Base-by-base conservation (phyloP, 2,797 vertebrate species). In the Numenius phaeopus region DNA sequence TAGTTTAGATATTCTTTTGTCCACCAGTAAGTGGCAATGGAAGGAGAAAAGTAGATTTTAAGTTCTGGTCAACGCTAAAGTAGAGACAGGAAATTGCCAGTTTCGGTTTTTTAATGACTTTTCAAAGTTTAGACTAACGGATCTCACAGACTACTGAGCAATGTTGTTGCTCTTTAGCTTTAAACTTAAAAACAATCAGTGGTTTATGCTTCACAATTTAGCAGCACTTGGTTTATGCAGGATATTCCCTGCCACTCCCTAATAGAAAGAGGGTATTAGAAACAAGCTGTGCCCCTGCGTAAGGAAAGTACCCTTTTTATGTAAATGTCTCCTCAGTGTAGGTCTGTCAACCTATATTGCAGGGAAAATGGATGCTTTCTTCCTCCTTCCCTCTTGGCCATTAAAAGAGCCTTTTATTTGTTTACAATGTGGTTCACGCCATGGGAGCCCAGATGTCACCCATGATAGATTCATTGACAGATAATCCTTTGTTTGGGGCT, bases 371-470 rank as follows among this genome's bases (percentile, higher is more conserved):
- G 10, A 58, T 82, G 21, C 3, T 91, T 91, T 64, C 71, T 80
- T 78, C 27, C 46, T 82, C 7, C 26, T 59, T 54, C 12, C 42
- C 42, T 59, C 57, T 57, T 62, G 71, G 47, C 57, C 77, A 92
- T 92, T 95, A 49, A 65, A 84, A 73, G 32, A 81, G 10, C 15
- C n/a, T 90, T 90, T 58, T 66, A 6, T 86, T 92, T 96, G 76
- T 92, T 96, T 91, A 76, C 64, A 67, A 34, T 57, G 54, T 19
- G 24, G 23, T 58, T 9, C 2, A 66, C 19, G 32, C 57, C 65
- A 17, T 47, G 72, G 77, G 76, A 95, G 20, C 22, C 61, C 0
- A 0, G 20, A 27, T 71, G 61, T 59, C 59, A 67, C 1, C 5
- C n/a, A 4, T 64, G 79, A 84, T 62, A 83, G 71, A 92, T 88